These are phyloP conservation scores for Acipenser ruthenus DNA, from an alignment of 2,797 vertebrate species.

Conservation along the genomic window DNA sequence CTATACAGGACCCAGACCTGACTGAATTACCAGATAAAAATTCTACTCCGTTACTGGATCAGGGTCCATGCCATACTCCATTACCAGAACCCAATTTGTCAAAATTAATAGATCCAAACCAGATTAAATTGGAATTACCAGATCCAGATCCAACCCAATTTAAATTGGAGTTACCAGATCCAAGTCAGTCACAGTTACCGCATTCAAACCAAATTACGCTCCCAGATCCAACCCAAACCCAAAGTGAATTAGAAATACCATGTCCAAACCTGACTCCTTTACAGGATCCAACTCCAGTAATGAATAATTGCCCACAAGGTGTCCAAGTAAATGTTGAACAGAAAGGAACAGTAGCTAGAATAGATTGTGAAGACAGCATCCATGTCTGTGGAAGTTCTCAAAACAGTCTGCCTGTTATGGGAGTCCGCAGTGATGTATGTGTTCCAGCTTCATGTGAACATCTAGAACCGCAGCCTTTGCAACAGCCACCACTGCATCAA, in stretches of 20 bases:
- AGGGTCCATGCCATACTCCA: conserved; percentile 6
- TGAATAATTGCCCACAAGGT: not conserved
- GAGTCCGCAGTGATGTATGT: conserved; percentile 29
- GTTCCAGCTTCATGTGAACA: conserved; percentile 28
- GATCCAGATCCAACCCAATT: conserved; percentile 8
- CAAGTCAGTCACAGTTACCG: too few relatives aligned
- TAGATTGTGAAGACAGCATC: too few relatives aligned
- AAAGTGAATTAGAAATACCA: not conserved
- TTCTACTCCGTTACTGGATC: too few relatives aligned
- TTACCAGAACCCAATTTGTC: not conserved
- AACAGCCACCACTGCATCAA: conserved; percentile 27
- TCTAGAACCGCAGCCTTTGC: conserved; percentile 20
- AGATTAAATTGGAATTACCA: too few relatives aligned
- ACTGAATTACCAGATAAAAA: not conserved
- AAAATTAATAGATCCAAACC: conserved; percentile 1
- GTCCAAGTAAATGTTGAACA: conserved; percentile 9
- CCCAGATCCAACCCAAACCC: not conserved
- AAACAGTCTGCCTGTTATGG: conserved; percentile 32
- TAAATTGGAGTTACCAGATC: conserved; percentile 4
- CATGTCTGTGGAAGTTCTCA: conserved; percentile 37
- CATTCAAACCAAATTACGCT: too few relatives aligned
- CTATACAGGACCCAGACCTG: conserved; percentile 30
- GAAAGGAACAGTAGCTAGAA: conserved; percentile 15
- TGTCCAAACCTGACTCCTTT: not conserved
- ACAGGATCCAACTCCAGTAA: not conserved